These are phyloP conservation scores for Arenicola marina DNA, from an alignment of 2,888 invertebrate species.

Conservation along the genomic window DNA sequence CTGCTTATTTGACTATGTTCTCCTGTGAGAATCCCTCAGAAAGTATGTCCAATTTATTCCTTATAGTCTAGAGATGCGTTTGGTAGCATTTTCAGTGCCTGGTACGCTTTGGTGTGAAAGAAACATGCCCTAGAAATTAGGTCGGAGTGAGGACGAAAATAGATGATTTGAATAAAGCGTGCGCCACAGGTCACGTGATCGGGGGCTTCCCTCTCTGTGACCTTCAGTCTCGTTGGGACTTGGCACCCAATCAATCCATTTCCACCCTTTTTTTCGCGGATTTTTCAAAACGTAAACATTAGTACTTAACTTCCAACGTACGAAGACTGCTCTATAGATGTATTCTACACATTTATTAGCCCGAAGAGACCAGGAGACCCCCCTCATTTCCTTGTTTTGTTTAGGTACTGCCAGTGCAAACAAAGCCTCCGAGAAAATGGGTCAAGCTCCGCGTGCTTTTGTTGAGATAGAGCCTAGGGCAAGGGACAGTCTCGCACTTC, in stretches of 20 bases:
- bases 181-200: constrained; percentile 4
- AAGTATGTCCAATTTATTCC: background rate
- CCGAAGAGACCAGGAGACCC: too few species aligned
- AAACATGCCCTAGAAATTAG: constrained; percentile 2
- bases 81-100: background rate
- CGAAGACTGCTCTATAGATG: too few species aligned
- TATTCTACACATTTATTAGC: too few species aligned
- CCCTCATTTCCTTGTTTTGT: too few species aligned
- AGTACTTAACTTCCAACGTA: too few species aligned
- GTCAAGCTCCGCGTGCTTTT: too few species aligned
- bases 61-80: background rate
- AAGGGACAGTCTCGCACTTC: too few species aligned
- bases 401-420: too few species aligned
- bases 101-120: background rate
- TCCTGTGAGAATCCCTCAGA: background rate
- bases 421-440: too few species aligned
- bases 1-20: too few species aligned
- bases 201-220: background rate
- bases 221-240: constrained; percentile 1
- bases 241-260: background rate
- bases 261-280: background rate
- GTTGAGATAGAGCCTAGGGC: too few species aligned
- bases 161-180: constrained; percentile 9
- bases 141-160: constrained; percentile 8
- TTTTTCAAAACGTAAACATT: too few species aligned